Percentiles rank a stretch among this genome's conserved stretches.
Conservation (phyloP, 2,797 vertebrate genomes). For the Kryptopterus vitreolus region DNA sequence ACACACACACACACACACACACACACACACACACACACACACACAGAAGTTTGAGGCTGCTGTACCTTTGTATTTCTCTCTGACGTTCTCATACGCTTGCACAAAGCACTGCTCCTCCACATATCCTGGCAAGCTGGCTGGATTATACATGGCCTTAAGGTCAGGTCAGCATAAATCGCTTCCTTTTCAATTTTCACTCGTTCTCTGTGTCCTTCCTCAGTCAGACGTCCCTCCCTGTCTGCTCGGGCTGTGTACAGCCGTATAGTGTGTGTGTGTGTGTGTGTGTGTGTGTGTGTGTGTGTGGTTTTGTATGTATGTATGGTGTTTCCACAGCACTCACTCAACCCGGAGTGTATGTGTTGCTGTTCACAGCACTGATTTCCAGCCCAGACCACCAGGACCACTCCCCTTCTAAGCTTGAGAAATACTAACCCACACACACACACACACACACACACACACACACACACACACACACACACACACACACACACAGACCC, state of each 20-base stretch:
- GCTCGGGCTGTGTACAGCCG: slow-evolving; percentile 31
- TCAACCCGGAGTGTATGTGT: slow-evolving; percentile 39
- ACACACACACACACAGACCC: slow-evolving; percentile 41
- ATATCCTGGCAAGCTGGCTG: slow-evolving; percentile 65
- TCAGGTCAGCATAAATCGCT: slow-evolving; percentile 43
- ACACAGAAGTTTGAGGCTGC: slow-evolving; percentile 9
- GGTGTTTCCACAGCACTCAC: slow-evolving; percentile 33
- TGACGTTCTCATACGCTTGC: slow-evolving; percentile 90
- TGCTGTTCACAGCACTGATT: slow-evolving; percentile 64
- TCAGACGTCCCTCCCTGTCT: slow-evolving; percentile 39
- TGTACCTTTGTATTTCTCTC: slow-evolving; percentile 92
- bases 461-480: not conserved
- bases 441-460: slow-evolving; percentile 57
- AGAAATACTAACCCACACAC: slow-evolving; percentile 71
- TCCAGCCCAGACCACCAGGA: slow-evolving; percentile 70
- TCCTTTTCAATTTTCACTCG: slow-evolving; percentile 47
- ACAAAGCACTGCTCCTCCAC: slow-evolving; percentile 89
- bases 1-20: slow-evolving; percentile 39
- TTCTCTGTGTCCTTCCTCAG: slow-evolving; percentile 41
- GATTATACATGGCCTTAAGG: slow-evolving; percentile 66
- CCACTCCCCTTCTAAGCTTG: slow-evolving; percentile 69
- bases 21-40: slow-evolving; percentile 40
- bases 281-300: slow-evolving; percentile 25
- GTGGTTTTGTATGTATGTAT: slow-evolving; percentile 42
- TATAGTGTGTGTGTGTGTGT: slow-evolving; percentile 35